phyloP scores from a whole-genome alignment of 2,888 invertebrate species.

The Harpagoxenus sublaevis region DNA sequence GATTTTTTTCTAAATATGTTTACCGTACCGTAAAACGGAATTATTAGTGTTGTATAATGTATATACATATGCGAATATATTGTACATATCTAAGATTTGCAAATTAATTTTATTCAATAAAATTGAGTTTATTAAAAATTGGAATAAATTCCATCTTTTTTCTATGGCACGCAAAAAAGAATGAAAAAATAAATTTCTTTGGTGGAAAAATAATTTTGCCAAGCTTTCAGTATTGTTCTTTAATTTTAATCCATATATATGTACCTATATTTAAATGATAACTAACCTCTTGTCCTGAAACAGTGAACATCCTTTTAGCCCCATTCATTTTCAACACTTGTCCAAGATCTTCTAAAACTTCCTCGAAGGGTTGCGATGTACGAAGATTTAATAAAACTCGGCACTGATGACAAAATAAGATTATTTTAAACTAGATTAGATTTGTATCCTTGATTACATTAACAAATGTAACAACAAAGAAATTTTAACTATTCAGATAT shows the following conservation, averaged over 20 bases:
- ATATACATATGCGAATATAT: neutral
- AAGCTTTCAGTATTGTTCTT: neutral
- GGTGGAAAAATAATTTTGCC: neutral
- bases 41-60: neutral
- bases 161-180: neutral
- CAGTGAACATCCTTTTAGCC: slow-evolving; percentile 96
- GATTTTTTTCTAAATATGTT: neutral
- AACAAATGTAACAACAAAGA: neutral
- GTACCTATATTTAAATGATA: neutral
- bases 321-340: slow-evolving; percentile 97
- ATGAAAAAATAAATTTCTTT: neutral
- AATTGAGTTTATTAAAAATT: neutral
- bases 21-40: neutral
- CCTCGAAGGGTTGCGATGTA: slow-evolving; percentile 97
- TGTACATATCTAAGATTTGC: neutral
- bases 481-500: neutral
- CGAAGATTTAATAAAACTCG: slow-evolving; percentile 96
- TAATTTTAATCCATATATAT: neutral
- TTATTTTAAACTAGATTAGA: neutral
- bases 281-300: slow-evolving; percentile 94
- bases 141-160: neutral
- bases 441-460: neutral
- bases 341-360: slow-evolving; percentile 96
- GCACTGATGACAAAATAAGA: slow-evolving; percentile 88
- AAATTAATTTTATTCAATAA: neutral